Conservation (phyloP, 2,888 invertebrate genomes). For the Pyralis farinalis region DNA sequence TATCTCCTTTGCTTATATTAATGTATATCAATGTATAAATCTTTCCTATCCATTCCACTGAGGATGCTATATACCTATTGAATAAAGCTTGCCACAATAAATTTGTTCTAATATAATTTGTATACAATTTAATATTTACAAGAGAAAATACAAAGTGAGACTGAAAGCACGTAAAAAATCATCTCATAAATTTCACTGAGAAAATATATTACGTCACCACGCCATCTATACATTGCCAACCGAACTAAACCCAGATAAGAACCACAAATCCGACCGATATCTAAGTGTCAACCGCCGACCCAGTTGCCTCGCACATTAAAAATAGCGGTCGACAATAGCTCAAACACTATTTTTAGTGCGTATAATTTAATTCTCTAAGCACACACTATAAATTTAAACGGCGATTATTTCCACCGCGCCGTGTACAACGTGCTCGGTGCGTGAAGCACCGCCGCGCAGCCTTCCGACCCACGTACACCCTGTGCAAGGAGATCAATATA, state of each 20-base stretch:
- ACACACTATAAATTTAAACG: slow-evolving; percentile 52
- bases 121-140: too few species aligned
- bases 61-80: too few species aligned
- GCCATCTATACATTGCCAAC: neutral
- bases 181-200: too few species aligned
- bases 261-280: slow-evolving; percentile 26
- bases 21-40: too few species aligned
- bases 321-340: slow-evolving; percentile 77
- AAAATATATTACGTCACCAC: too few species aligned
- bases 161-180: too few species aligned
- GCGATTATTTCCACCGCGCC: slow-evolving; percentile 27
- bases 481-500: slow-evolving; percentile 39
- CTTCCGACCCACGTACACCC: slow-evolving; percentile 36
- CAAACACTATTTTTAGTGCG: slow-evolving; percentile 75
- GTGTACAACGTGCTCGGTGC: slow-evolving; percentile 5
- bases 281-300: slow-evolving; percentile 63
- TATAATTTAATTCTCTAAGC: slow-evolving; percentile 63
- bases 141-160: too few species aligned
- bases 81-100: too few species aligned
- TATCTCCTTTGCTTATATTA: too few species aligned
- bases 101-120: too few species aligned
- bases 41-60: too few species aligned
- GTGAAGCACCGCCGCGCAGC: slow-evolving; percentile 45
- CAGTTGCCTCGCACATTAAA: slow-evolving; percentile 70
- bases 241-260: slow-evolving; percentile 28